phyloP scores from a whole-genome alignment of 2,113 vertebrate genomes.

The Sphaerodactylus townsendi region DNA sequence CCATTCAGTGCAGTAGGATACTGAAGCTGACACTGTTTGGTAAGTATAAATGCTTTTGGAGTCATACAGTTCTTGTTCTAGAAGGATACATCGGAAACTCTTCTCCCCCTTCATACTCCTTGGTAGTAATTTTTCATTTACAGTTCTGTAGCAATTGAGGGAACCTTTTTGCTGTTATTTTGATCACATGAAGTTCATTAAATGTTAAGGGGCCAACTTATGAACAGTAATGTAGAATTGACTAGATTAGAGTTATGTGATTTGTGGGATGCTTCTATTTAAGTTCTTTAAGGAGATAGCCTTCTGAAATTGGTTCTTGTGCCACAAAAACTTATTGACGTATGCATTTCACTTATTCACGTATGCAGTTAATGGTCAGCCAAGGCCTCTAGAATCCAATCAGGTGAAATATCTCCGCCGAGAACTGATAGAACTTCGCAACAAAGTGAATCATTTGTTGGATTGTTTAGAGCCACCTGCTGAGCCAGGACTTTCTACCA shows the following conservation, averaged over 20 bases:
- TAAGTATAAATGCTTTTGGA: slow-evolving; percentile 70
- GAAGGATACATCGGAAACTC: not conserved
- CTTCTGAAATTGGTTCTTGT: not conserved
- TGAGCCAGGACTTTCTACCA: slow-evolving; percentile 85
- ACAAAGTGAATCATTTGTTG: slow-evolving; percentile 96
- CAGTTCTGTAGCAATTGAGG: not conserved
- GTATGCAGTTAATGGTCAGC: slow-evolving; percentile 92
- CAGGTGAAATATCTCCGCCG: slow-evolving; percentile 96
- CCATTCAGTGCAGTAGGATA: slow-evolving; percentile 99
- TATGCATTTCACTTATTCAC: slow-evolving; percentile 51
- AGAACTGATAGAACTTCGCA: slow-evolving; percentile 96
- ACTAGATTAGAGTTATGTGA: not conserved
- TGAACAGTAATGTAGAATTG: not conserved
- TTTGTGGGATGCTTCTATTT: not conserved
- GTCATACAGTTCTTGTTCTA: not conserved
- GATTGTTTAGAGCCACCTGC: slow-evolving; percentile 92
- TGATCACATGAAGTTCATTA: not conserved
- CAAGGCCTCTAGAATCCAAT: slow-evolving; percentile 94
- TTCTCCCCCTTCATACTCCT: not conserved
- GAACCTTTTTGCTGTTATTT: not conserved
- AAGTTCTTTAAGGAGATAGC: not conserved
- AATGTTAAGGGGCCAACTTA: not conserved
- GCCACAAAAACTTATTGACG: not conserved
- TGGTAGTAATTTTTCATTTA: not conserved
- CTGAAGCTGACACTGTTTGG: slow-evolving; percentile 97